Base-by-base conservation (phyloP, 2,888 invertebrate species). In the Morpho deidamia region DNA sequence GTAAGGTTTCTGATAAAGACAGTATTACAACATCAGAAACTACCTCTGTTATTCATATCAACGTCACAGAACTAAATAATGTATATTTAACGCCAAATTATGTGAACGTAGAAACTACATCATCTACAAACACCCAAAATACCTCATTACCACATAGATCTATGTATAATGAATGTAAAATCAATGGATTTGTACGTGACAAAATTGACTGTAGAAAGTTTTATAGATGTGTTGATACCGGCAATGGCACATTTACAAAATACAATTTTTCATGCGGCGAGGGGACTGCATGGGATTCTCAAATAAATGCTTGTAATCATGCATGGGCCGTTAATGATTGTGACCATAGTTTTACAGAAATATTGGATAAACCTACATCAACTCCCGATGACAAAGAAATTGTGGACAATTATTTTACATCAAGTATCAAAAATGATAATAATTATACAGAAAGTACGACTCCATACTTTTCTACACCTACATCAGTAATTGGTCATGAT, bases 191-290 rank as follows among this genome's bases (percentile, higher is more conserved):
- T 70, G 91, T 91, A 68, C 90, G 92, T 66, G 78, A 76, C 60
- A 55, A 61, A 55, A 64, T 78, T 11, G 88, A 94, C 63, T 94
- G 94, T 66, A 91, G 86, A 60, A 93, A 92, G 71, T 94, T 94
- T 77, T 93, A 93, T 63, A 87, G 94, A 64, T 94, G 94, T 69
- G 93, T 94, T 0, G 81, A 84, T 58, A 83, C 85, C 61, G 87
- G 86, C 33, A 75, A 76, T 44, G 82, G 83, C 43, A 78, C 80
- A 11, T 91, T 74, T 58, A 90, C 75, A 3, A 89, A 85, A 63
- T 91, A 91, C 63, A 90, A 91, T 53, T 92, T 92, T 71, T 71
- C 78, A 8, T 93, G 93, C 68, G 91, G 91, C 1, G 85, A 87
- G 51, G 92, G 92, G 37, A 93, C 93, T 2, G 90, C 91, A 42